Evolutionary conservation across 2,888 invertebrate genomes (phyloP).

Genomic region (Lathronympha strigana): DNA sequence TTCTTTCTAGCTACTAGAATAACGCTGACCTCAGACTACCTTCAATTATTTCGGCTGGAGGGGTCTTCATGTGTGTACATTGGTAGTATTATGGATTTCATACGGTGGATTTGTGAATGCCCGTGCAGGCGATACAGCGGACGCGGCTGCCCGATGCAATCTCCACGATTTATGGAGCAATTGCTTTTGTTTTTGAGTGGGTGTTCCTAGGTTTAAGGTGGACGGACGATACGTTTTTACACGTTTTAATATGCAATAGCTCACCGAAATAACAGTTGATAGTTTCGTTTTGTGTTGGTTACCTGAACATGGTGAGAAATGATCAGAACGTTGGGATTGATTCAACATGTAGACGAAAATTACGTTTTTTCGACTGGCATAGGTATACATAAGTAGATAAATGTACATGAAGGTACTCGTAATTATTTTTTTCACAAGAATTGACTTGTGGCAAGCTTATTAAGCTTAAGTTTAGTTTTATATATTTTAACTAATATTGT

Average conservation of each 20-base stretch:
- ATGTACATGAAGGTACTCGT: too few species aligned
- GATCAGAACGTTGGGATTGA: too few species aligned
- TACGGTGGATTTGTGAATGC: background rate
- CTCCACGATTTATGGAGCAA: conserved; percentile 29
- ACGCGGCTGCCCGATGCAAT: conserved; percentile 22
- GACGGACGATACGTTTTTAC: background rate
- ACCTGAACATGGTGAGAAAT: background rate
- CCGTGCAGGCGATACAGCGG: conserved; percentile 9
- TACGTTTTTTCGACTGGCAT: too few species aligned
- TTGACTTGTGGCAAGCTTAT: too few species aligned
- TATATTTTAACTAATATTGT: too few species aligned
- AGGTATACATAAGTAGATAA: too few species aligned
- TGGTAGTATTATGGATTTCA: background rate
- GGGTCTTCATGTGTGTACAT: background rate
- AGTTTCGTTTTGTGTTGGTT: background rate
- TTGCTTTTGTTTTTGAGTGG: conserved; percentile 18
- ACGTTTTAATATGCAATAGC: background rate
- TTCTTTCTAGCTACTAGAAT: background rate
- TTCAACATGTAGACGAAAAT: too few species aligned
- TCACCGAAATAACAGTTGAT: background rate
- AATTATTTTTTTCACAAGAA: too few species aligned
- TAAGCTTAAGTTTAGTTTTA: too few species aligned
- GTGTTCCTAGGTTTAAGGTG: background rate
- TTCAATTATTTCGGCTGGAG: background rate
- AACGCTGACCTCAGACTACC: background rate